Conservation (phyloP, 2,797 vertebrate genomes). For the Sarcophilus harrisii region DNA sequence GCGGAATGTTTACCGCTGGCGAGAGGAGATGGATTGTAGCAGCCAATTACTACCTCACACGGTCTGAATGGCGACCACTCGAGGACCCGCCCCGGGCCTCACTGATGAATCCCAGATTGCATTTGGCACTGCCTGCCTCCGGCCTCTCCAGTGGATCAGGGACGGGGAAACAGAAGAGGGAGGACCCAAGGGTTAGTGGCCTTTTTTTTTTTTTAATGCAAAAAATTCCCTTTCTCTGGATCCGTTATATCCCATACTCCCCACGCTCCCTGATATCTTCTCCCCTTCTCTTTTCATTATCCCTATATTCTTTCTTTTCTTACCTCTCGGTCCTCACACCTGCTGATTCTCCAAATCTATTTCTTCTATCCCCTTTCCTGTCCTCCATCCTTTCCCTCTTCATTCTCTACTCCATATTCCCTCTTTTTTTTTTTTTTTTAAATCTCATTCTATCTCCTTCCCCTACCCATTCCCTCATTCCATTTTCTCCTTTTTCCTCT, state of each 20-base stretch:
- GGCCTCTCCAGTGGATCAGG: slow-evolving; percentile 37
- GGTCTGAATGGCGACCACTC: slow-evolving; percentile 82
- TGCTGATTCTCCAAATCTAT: not conserved
- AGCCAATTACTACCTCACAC: slow-evolving; percentile 76
- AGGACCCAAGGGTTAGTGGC: fast-evolving
- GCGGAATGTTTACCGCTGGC: slow-evolving; percentile 66
- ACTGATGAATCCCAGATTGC: slow-evolving; percentile 80
- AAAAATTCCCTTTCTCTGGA: not conserved
- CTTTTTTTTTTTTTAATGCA: not conserved
- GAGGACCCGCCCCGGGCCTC: slow-evolving; percentile 79
- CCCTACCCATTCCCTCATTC: not conserved
- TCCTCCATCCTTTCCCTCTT: not conserved
- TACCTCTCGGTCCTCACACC: not conserved
- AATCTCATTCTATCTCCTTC: not conserved
- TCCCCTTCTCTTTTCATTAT: not conserved
- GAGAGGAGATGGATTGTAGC: slow-evolving; percentile 82
- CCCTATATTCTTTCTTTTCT: not conserved
- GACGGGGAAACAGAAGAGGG: not conserved
- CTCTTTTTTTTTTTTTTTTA: not conserved
- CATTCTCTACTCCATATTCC: not conserved
- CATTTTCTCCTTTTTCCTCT: not conserved
- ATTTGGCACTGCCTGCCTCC: slow-evolving; percentile 82
- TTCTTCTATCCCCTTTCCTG: not conserved
- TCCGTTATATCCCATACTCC: not conserved
- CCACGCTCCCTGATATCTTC: not conserved